phyloP scores from a whole-genome alignment of 1,140 invertebrate genomes.

The Drosophila seguyi region DNA sequence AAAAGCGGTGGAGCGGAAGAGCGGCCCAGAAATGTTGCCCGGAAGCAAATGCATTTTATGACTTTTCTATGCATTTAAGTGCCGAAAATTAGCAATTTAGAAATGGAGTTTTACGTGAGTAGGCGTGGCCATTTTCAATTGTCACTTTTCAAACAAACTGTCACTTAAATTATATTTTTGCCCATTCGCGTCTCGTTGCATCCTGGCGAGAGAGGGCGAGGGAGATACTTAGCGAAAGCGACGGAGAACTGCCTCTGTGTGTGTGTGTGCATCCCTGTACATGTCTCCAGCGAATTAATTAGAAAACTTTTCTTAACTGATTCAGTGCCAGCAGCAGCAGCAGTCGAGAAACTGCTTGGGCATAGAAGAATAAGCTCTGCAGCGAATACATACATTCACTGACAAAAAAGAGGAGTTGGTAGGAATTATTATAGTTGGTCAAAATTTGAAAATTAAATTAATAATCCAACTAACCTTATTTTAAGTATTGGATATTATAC shows the following conservation, averaged over 20 bases:
- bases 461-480: not conserved
- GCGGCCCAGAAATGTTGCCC: slow-evolving; percentile 3
- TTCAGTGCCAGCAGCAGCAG: slow-evolving; percentile 68
- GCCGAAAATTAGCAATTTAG: slow-evolving; percentile 63
- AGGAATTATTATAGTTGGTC: not conserved
- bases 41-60: slow-evolving; percentile 73
- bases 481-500: not conserved
- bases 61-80: slow-evolving; percentile 59
- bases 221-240: slow-evolving; percentile 12
- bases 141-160: slow-evolving; percentile 71
- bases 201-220: slow-evolving; percentile 1
- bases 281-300: slow-evolving; percentile 76
- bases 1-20: slow-evolving; percentile 8
- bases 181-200: slow-evolving; percentile 51
- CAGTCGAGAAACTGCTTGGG: slow-evolving; percentile 35
- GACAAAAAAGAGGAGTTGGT: not conserved
- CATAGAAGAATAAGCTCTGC: slow-evolving; percentile 36
- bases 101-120: slow-evolving; percentile 29
- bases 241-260: not conserved
- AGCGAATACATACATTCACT: slow-evolving; percentile 22
- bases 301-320: slow-evolving; percentile 83
- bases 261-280: slow-evolving; percentile 26
- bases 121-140: slow-evolving; percentile 48
- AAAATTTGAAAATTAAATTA: not conserved
- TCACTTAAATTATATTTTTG: slow-evolving; percentile 76